Evolutionary conservation across 2,797 vertebrate species (phyloP).

Genomic region (Aplochiton taeniatus): DNA sequence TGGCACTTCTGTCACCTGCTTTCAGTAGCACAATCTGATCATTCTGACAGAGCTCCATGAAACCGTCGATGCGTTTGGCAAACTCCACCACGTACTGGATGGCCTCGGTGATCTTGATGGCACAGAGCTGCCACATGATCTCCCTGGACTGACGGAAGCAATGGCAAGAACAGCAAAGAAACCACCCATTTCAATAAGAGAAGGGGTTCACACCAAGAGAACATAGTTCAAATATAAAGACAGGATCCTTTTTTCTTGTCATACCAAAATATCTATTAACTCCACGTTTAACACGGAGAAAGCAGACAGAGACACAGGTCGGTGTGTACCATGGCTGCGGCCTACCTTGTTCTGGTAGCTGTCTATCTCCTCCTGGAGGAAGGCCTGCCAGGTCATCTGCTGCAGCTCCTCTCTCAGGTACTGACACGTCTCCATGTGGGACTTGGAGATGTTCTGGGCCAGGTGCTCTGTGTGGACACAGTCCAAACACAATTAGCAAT

Average conservation of each 20-base stretch:
- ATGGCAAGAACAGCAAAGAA: background rate
- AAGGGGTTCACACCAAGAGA: background rate
- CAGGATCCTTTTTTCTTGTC: no score
- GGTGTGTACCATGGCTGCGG: background rate
- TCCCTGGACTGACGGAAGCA: conserved; percentile 80
- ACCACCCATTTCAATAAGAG: background rate
- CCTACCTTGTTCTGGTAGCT: conserved; percentile 90
- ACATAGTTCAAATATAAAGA: background rate
- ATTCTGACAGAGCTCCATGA: conserved; percentile 96
- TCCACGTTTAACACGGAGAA: background rate
- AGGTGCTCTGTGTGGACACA: conserved; percentile 80
- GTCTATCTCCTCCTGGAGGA: conserved; percentile 88
- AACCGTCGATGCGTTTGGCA: conserved; percentile 93
- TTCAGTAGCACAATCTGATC: conserved; percentile 96
- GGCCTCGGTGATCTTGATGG: conserved; percentile 92
- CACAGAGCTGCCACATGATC: conserved; percentile 94
- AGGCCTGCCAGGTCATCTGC: conserved; percentile 89
- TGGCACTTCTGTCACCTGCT: conserved; percentile 77
- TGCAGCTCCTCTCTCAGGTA: conserved; percentile 91
- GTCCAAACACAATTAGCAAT: conserved; percentile 16
- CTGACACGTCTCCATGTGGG: conserved; percentile 93
- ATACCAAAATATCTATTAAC: no score
- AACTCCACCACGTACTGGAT: conserved; percentile 96
- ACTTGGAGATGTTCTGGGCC: conserved; percentile 89
- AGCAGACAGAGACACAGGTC: conserved; percentile 13